Evolutionary conservation across 1,140 invertebrate genomes (phyloP).

Genomic region (Drosophila leontia): DNA sequence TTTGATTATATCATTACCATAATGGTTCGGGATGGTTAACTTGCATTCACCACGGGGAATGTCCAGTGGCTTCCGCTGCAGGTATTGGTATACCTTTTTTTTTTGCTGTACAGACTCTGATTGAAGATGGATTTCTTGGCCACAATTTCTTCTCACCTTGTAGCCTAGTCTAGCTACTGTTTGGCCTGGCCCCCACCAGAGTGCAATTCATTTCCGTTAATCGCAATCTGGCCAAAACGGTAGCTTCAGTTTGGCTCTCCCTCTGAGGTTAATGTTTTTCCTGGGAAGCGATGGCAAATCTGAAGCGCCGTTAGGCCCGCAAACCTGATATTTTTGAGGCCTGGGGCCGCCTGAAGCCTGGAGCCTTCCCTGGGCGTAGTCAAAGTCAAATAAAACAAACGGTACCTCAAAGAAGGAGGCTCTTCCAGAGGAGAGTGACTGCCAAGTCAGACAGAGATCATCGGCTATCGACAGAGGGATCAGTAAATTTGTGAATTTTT

Average conservation of each 20-base stretch:
- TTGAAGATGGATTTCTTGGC: too few relatives aligned
- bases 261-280: slow-evolving; percentile 33
- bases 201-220: slow-evolving; percentile 5
- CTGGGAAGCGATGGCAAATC: slow-evolving; percentile 65
- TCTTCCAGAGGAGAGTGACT: slow-evolving; percentile 20
- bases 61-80: neutral
- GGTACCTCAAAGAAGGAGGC: slow-evolving; percentile 54
- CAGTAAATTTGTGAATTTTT: slow-evolving; percentile 79
- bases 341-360: neutral
- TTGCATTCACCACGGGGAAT: neutral
- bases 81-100: neutral
- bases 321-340: neutral
- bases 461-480: slow-evolving; percentile 62
- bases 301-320: slow-evolving; percentile 66
- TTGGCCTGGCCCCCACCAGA: neutral
- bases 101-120: neutral
- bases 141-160: neutral
- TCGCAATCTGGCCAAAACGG: slow-evolving; percentile 25
- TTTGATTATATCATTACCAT: slow-evolving; percentile 47
- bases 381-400: slow-evolving; percentile 73
- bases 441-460: slow-evolving; percentile 25
- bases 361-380: slow-evolving; percentile 48
- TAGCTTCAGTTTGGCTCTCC: slow-evolving; percentile 23
- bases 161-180: slow-evolving; percentile 12
- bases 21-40: slow-evolving; percentile 15